Evolutionary conservation across 2,888 invertebrate genomes (phyloP).

Genomic region (Molorchus minor): DNA sequence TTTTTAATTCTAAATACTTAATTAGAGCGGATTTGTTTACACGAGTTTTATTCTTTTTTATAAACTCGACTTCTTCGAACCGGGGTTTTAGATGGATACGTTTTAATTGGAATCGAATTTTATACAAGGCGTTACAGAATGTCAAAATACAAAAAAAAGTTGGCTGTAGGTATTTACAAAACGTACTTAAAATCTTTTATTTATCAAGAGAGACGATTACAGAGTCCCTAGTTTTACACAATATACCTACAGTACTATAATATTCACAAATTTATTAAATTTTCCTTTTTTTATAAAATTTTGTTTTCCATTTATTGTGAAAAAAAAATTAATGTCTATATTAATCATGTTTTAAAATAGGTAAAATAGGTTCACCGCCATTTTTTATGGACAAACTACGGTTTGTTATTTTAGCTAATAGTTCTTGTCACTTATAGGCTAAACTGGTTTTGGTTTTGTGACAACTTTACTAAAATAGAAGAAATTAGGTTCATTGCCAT

Average conservation of each 20-base stretch:
- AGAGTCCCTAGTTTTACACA: neutral
- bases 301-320: neutral
- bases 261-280: neutral
- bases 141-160: neutral
- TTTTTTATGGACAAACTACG: too few species aligned
- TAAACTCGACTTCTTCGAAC: conserved; percentile 15
- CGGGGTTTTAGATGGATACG: neutral
- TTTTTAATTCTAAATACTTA: conserved; percentile 28
- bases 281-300: too few species aligned
- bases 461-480: too few species aligned
- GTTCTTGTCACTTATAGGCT: too few species aligned
- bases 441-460: too few species aligned
- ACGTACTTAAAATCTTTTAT: neutral
- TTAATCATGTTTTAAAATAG: too few species aligned
- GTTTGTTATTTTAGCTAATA: too few species aligned
- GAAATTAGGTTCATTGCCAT: too few species aligned
- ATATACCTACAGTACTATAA: neutral
- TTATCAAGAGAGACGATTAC: neutral
- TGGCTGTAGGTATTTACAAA: neutral
- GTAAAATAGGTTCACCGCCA: too few species aligned
- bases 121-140: neutral
- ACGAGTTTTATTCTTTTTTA: conserved; percentile 17
- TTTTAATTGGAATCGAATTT: conserved; percentile 6
- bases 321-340: neutral
- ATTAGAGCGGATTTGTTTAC: conserved; percentile 20